Evolutionary conservation across 2,888 invertebrate genomes (phyloP), one percentile per base, ranked within the genome.

Genomic region (Proisotoma minuta): DNA sequence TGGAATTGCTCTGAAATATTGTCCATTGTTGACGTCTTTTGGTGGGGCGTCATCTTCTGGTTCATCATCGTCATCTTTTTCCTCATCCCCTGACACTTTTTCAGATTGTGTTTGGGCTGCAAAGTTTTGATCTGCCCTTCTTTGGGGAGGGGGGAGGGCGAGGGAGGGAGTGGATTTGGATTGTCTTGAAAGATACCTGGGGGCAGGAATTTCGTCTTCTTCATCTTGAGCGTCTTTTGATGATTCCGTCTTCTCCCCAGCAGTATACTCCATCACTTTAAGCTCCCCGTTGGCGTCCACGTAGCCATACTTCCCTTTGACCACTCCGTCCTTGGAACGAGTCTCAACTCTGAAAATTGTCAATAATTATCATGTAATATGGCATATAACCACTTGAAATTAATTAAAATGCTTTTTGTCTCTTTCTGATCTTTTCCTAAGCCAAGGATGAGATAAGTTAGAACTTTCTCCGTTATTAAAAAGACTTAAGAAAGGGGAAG

Each of bases 271-370:
- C 57, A 90, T 87, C 60, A 88, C 82, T 79, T 89, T 89, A 61
- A 89, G 84, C 76, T 87, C 85, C 5, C 90, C 89, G 29, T 53
- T 66, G 51, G 65, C 59, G 75, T 89, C 89, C 53, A 89, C 82
- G 77, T 87, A 90, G 48, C 90, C 90, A 75, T 88, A 90, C 57
- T 89, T 89, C 43, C 89, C 89, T 77, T 88, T 89, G 68, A 89
- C 87, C 77, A 88, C 87, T 8, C 89, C 89, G 65, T 85, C 79
- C 52, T 87, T 87, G 77, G 88, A 88, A 66, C 89, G 81, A 75
- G 87, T 89, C 79, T 89, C 89, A 62, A 89, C 72, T 57, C 69
- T 72, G 58, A 5, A 49, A 49, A 18, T 34, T 10, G 12, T 34
- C n/a, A n/a, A n/a, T n/a, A n/a, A n/a, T n/a, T n/a, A n/a, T n/a